Percentiles rank a stretch among this genome's conserved stretches.
Evolutionary conservation across 1,140 invertebrate species (phyloP).

Genomic region (Venustaconcha ellipsiformis): DNA sequence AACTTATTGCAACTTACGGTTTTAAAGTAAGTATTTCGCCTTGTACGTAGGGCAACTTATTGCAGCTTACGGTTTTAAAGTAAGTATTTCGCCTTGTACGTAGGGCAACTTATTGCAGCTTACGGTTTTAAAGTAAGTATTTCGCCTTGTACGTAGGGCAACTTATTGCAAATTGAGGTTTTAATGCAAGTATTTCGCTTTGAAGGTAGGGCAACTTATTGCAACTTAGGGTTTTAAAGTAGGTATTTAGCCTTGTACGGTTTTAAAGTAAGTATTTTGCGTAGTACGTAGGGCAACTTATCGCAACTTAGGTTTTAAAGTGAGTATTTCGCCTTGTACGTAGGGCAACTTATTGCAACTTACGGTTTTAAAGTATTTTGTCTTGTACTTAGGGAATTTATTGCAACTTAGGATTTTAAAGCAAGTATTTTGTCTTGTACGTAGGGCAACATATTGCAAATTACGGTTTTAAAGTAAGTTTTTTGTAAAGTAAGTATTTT

Average conservation of each 20-base stretch:
- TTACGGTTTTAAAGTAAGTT: constrained; percentile 47
- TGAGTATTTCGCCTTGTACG: constrained; percentile 17
- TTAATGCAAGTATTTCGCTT: constrained; percentile 34
- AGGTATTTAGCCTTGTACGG: too few species aligned
- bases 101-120: too few species aligned
- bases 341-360: too few species aligned
- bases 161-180: neutral
- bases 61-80: neutral
- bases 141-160: too few species aligned
- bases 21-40: constrained; percentile 36
- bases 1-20: constrained; percentile 48
- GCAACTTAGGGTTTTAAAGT: constrained; percentile 22
- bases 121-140: constrained; percentile 2
- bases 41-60: too few species aligned
- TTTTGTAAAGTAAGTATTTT: neutral
- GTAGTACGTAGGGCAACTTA: too few species aligned
- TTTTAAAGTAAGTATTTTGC: constrained; percentile 1
- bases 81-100: too few species aligned
- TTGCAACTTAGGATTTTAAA: neutral
- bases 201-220: too few species aligned
- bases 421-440: too few species aligned
- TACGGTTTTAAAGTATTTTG: neutral
- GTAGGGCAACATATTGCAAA: neutral
- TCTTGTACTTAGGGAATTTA: neutral
- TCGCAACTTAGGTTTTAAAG: constrained; percentile 48